Percentiles rank a stretch among this genome's conserved stretches.
Evolutionary conservation across 2,113 vertebrate genomes (phyloP).

Genomic region (Corythaeola cristata): DNA sequence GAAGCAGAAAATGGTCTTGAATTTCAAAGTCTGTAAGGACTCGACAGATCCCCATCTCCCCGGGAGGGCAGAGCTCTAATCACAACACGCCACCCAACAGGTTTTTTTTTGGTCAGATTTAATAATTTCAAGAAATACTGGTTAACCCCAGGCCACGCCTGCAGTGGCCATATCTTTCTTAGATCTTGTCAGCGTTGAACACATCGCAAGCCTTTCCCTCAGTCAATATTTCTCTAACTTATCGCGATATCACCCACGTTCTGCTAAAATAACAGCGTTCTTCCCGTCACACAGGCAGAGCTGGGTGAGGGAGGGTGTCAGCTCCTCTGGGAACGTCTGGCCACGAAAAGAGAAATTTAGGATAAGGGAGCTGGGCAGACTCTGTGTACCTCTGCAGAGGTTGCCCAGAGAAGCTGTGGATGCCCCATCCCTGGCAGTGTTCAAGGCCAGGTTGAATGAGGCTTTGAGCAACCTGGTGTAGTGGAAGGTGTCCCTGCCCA

Average conservation of each 20-base stretch:
- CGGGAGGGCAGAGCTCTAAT: background rate
- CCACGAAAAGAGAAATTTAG: background rate
- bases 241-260: rapidly evolving
- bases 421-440: no score
- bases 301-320: background rate
- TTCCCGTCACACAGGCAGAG: background rate
- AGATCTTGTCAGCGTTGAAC: background rate
- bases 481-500: no score
- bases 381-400: background rate
- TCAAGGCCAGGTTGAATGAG: no score
- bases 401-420: no score
- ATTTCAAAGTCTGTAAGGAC: background rate
- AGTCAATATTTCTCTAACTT: background rate
- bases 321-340: background rate
- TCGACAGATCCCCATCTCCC: background rate
- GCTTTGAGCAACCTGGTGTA: no score
- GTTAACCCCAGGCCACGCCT: background rate
- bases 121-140: background rate
- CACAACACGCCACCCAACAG: background rate
- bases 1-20: background rate
- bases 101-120: background rate
- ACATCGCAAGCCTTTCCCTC: background rate
- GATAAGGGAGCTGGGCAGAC: background rate
- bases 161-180: background rate
- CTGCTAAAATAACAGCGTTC: background rate